Conservation (phyloP, 2,113 vertebrate species). For the Strix uralensis region DNA sequence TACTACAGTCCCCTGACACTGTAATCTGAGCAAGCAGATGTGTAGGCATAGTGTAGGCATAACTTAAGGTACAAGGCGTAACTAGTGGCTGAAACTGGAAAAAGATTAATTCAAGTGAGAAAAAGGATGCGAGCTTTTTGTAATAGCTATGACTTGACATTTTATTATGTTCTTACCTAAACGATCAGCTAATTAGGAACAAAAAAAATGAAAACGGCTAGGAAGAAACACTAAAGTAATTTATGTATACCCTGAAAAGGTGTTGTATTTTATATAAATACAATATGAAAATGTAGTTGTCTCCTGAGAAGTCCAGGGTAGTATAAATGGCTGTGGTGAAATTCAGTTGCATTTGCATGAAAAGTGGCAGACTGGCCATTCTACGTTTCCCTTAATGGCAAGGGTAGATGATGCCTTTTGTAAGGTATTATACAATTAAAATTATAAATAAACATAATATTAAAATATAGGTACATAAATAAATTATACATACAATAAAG, state of each 20-base stretch:
- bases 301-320: not conserved
- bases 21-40: not conserved
- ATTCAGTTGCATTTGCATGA: not conserved
- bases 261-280: not conserved
- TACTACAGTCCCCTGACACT: not conserved
- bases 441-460: not conserved
- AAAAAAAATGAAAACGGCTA: not conserved
- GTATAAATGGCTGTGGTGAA: not conserved
- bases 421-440: not conserved
- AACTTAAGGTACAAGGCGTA: not conserved
- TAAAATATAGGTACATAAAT: not conserved
- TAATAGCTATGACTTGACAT: not conserved
- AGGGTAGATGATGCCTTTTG: not conserved
- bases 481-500: not conserved
- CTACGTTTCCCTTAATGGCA: not conserved
- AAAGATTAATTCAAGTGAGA: not conserved
- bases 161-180: not conserved
- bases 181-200: not conserved
- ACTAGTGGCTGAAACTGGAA: not conserved
- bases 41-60: no score
- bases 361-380: not conserved
- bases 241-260: not conserved
- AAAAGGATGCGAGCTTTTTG: rapidly evolving
- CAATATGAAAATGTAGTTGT: not conserved
- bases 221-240: not conserved